A percentile compares a stretch with the other conserved stretches of the same genome.
Evolutionary conservation across 1,140 invertebrate genomes (phyloP).

Genomic region (Temnothorax longispinosus): DNA sequence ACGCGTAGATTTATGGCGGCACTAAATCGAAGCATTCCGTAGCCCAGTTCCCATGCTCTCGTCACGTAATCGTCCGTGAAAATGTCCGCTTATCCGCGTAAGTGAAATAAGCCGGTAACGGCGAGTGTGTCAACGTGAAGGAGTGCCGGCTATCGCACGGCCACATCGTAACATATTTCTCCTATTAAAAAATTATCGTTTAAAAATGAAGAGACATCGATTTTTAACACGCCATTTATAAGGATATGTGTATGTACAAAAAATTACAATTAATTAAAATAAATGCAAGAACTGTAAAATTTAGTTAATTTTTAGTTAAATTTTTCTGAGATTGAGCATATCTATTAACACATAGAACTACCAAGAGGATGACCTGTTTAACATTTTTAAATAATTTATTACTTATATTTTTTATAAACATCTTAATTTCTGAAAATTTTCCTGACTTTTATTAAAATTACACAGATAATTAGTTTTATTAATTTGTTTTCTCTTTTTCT

Average conservation of each 20-base stretch:
- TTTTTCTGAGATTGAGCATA: not conserved
- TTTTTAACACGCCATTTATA: not conserved
- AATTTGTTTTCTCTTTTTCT: too few species aligned
- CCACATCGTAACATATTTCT: not conserved
- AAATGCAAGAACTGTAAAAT: not conserved
- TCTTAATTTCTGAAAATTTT: too few species aligned
- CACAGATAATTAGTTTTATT: too few species aligned
- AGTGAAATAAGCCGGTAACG: constrained; percentile 10
- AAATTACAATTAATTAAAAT: not conserved
- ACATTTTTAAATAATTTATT: too few species aligned
- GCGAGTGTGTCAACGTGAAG: not conserved
- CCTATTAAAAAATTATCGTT: not conserved
- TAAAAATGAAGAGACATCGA: not conserved
- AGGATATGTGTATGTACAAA: too few species aligned
- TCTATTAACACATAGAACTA: too few species aligned
- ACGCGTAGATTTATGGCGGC: constrained; percentile 70
- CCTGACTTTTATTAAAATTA: too few species aligned
- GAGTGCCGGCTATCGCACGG: not conserved
- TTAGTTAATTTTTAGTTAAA: not conserved
- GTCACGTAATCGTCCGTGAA: constrained; percentile 55
- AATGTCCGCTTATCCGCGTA: constrained; percentile 25
- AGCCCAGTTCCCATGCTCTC: constrained; percentile 65
- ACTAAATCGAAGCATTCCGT: constrained; percentile 61
- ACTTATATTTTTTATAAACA: too few species aligned
- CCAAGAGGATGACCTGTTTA: too few species aligned